Conservation (phyloP, 2,888 invertebrate species). For the Dolomedes plantarius region DNA sequence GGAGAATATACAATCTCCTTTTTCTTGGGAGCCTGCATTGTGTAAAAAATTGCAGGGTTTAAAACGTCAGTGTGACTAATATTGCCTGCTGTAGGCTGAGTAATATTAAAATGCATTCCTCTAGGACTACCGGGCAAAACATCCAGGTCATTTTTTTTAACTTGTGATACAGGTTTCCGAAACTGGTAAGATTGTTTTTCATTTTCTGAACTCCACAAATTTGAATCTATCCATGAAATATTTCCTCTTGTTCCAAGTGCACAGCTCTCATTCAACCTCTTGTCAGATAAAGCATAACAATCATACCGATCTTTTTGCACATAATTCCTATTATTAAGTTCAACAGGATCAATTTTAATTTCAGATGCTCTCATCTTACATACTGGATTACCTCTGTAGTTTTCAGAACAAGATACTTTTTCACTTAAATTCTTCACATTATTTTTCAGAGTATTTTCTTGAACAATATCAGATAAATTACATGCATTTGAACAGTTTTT, state of each 20-base stretch:
- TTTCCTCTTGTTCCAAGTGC: neutral
- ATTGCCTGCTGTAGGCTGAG: too few species aligned
- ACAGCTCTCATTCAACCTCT: neutral
- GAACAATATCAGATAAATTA: neutral
- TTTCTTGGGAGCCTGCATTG: neutral
- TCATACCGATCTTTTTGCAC: too few species aligned
- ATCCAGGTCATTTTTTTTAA: neutral
- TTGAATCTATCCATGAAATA: neutral
- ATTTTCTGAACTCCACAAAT: neutral
- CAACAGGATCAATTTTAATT: too few species aligned
- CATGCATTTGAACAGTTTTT: neutral
- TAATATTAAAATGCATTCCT: too few species aligned
- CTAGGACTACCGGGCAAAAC: too few species aligned
- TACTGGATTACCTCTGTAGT: too few species aligned
- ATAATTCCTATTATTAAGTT: neutral
- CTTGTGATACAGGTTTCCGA: neutral
- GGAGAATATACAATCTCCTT: neutral
- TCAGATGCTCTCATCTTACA: too few species aligned
- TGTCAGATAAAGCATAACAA: too few species aligned
- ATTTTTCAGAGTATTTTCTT: neutral
- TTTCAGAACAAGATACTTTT: too few species aligned
- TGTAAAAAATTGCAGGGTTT: neutral
- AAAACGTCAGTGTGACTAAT: neutral
- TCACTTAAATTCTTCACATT: neutral
- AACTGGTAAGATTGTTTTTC: neutral